phyloP scores from a whole-genome alignment of 2,888 invertebrate genomes.

The Amblyjoppa fuscipennis region DNA sequence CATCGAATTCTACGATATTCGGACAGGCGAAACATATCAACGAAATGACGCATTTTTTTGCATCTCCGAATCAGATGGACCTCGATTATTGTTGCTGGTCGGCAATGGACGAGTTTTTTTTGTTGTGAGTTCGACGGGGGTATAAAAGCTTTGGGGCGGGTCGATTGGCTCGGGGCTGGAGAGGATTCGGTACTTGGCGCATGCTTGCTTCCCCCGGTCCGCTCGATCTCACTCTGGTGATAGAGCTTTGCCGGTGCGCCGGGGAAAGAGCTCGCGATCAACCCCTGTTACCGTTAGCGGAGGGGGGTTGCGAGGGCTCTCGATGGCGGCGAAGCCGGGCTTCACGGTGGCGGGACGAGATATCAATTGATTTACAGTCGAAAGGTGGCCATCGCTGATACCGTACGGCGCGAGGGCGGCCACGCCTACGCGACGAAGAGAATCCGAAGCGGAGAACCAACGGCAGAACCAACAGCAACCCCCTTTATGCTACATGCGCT shows the following conservation, averaged over 20 bases:
- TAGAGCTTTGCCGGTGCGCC: slow-evolving; percentile 19
- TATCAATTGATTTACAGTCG: slow-evolving; percentile 85
- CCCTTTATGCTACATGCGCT: slow-evolving; percentile 22
- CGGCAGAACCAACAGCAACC: slow-evolving; percentile 43
- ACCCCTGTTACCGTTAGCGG: slow-evolving; percentile 46
- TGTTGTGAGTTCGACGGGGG: slow-evolving; percentile 57
- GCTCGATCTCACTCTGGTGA: slow-evolving; percentile 39
- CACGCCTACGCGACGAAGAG: slow-evolving; percentile 81
- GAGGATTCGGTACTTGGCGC: slow-evolving; percentile 77
- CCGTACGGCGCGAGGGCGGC: slow-evolving; percentile 76
- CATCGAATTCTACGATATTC: no score
- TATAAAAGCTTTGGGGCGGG: slow-evolving; percentile 80
- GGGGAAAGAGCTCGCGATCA: slow-evolving; percentile 65
- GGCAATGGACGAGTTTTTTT: not conserved
- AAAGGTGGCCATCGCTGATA: slow-evolving; percentile 85
- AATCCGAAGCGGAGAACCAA: slow-evolving; percentile 31
- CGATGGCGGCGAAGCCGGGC: slow-evolving; percentile 64
- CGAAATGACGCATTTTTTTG: no score
- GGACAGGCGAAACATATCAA: no score
- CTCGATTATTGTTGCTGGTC: not conserved
- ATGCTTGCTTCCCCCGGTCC: slow-evolving; percentile 76
- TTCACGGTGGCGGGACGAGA: slow-evolving; percentile 74
- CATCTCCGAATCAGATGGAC: no score
- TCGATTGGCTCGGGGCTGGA: slow-evolving; percentile 75
- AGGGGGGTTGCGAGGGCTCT: slow-evolving; percentile 37